These are phyloP conservation scores for Sceloporus tristichus DNA, from an alignment of 2,113 vertebrate genomes.

Conservation along the genomic window DNA sequence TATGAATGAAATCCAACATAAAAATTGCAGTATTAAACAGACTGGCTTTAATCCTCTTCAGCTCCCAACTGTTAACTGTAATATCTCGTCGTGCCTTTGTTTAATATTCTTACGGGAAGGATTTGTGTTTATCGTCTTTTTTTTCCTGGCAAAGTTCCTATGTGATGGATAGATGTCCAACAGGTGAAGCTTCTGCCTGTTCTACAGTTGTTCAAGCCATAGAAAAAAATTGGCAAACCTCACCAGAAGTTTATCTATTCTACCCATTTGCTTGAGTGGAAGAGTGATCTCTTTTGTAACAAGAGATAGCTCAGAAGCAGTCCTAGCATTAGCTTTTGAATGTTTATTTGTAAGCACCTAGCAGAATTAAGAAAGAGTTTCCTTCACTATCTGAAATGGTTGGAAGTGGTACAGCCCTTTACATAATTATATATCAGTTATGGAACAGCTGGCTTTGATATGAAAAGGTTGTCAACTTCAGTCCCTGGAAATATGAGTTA, in stretches of 20 bases:
- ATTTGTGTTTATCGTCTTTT: neutral
- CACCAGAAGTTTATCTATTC: neutral
- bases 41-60: constrained; percentile 28
- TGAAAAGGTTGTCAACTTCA: too few relatives aligned
- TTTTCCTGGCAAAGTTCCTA: too few relatives aligned
- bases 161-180: too few relatives aligned
- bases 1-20: constrained; percentile 40
- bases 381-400: neutral
- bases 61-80: constrained; percentile 22
- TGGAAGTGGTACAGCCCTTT: neutral
- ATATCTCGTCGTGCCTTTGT: neutral
- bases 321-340: too few relatives aligned
- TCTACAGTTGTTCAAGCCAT: neutral
- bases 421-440: neutral
- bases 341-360: neutral
- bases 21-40: constrained; percentile 6
- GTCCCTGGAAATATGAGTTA: neutral
- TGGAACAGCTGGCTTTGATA: neutral
- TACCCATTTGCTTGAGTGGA: neutral
- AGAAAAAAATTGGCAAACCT: neutral
- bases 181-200: neutral
- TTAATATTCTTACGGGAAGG: neutral
- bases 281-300: neutral
- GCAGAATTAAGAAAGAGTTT: too few relatives aligned
- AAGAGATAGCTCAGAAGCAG: too few relatives aligned